Conservation (phyloP, 2,888 invertebrate genomes). For the Coenonympha arcania region DNA sequence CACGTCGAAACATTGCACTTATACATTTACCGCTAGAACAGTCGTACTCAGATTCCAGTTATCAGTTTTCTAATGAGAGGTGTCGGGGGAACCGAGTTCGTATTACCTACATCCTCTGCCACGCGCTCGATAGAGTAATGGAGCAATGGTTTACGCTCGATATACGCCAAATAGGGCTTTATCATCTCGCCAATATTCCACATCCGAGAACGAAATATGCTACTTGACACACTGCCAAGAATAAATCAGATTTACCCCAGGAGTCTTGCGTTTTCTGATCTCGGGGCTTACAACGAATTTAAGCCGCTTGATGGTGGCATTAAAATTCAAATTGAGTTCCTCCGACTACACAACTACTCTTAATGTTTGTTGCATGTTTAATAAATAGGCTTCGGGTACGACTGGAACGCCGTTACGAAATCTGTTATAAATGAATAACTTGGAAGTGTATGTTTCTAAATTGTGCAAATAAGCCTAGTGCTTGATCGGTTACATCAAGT, state of each 20-base stretch:
- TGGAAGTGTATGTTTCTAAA: not conserved
- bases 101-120: conserved; percentile 21
- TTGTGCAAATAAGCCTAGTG: too few species aligned
- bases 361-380: conserved; percentile 14
- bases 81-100: conserved; percentile 22
- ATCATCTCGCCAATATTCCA: conserved; percentile 55
- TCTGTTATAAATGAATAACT: not conserved
- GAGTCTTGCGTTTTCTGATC: conserved; percentile 26
- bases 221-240: conserved; percentile 61
- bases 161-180: conserved; percentile 58
- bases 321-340: conserved; percentile 25
- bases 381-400: conserved; percentile 1
- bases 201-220: conserved; percentile 53
- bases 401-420: conserved; percentile 1
- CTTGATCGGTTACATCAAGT: too few species aligned
- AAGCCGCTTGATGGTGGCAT: conserved; percentile 22
- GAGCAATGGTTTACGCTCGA: conserved; percentile 44
- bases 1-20: too few species aligned
- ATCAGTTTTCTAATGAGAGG: conserved; percentile 28
- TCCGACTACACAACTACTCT: conserved; percentile 5
- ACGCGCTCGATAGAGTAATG: conserved; percentile 38
- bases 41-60: conserved; percentile 16
- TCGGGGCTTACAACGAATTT: conserved; percentile 21
- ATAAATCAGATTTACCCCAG: conserved; percentile 57
- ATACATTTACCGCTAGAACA: not conserved